phyloP scores from a whole-genome alignment of 2,888 invertebrate species.

The Silvanus unidentatus region DNA sequence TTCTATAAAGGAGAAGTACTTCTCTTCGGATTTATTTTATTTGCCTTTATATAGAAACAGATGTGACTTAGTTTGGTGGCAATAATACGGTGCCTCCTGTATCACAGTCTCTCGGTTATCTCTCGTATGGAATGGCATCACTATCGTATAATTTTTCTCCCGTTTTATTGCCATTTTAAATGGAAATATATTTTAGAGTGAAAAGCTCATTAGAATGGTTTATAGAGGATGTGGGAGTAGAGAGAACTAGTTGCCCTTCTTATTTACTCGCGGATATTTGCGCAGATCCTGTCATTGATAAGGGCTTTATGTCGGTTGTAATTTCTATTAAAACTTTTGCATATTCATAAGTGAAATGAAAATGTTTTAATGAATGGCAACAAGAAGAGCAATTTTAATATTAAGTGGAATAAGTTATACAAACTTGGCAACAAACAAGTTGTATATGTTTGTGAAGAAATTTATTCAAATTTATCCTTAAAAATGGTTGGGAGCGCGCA shows the following conservation, averaged over 20 bases:
- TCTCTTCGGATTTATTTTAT: constrained; percentile 37
- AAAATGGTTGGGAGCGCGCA: too few species aligned
- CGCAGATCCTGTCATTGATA: too few species aligned
- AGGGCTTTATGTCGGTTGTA: background rate
- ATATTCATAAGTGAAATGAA: constrained; percentile 44
- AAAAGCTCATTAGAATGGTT: constrained; percentile 6
- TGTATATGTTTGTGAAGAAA: constrained; percentile 36
- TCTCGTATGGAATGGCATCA: background rate
- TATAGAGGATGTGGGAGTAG: too few species aligned
- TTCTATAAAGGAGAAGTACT: constrained; percentile 29
- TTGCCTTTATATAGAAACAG: constrained; percentile 28
- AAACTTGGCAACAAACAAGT: constrained; percentile 32
- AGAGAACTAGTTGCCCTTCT: too few species aligned
- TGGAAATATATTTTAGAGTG: constrained; percentile 10
- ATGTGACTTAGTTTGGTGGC: constrained; percentile 24
- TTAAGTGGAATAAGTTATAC: constrained; percentile 22
- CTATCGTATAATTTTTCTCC: background rate
- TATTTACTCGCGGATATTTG: too few species aligned
- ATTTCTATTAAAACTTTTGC: constrained; percentile 28
- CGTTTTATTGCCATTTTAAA: constrained; percentile 9
- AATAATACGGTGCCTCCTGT: background rate
- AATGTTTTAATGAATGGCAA: constrained; percentile 41
- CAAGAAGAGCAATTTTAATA: too few species aligned
- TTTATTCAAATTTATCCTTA: constrained; percentile 33
- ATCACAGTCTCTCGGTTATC: background rate